Conservation (phyloP, 2,888 invertebrate species). For the Sarcophaga rosellei region DNA sequence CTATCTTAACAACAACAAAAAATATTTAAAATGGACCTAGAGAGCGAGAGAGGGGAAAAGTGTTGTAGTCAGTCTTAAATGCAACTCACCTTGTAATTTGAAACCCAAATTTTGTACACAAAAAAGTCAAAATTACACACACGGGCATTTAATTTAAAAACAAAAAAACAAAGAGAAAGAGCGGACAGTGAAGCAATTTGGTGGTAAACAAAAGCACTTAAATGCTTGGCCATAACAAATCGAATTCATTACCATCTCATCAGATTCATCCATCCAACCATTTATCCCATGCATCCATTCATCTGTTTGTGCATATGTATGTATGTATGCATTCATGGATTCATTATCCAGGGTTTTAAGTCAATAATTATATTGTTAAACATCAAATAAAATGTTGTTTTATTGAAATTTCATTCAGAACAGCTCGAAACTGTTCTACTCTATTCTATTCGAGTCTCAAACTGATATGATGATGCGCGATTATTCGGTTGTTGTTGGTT, state of each 20-base stretch:
- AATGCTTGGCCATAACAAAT: conserved; percentile 69
- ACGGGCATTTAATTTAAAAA: conserved; percentile 33
- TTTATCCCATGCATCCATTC: neutral
- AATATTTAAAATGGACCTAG: conserved; percentile 5
- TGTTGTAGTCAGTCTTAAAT: conserved; percentile 41
- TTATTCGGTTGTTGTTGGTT: conserved; percentile 26
- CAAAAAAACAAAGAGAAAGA: neutral
- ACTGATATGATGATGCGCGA: conserved; percentile 48
- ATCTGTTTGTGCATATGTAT: conserved; percentile 4
- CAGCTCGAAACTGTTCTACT: no score
- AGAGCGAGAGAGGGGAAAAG: neutral
- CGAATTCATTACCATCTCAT: conserved; percentile 33
- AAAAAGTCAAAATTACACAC: conserved; percentile 35
- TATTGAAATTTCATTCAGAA: conserved; percentile 54
- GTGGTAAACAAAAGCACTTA: conserved; percentile 77
- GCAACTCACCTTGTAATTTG: conserved; percentile 80
- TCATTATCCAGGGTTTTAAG: conserved; percentile 18
- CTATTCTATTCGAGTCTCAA: conserved; percentile 43
- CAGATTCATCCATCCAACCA: conserved; percentile 15
- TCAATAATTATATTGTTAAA: conserved; percentile 69
- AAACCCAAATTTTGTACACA: conserved; percentile 76
- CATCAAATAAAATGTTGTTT: conserved; percentile 63
- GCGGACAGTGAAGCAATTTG: conserved; percentile 3
- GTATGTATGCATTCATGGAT: neutral
- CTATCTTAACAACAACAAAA: neutral